phyloP scores from a whole-genome alignment of 2,888 invertebrate genomes.

The Drosophila yooni region DNA sequence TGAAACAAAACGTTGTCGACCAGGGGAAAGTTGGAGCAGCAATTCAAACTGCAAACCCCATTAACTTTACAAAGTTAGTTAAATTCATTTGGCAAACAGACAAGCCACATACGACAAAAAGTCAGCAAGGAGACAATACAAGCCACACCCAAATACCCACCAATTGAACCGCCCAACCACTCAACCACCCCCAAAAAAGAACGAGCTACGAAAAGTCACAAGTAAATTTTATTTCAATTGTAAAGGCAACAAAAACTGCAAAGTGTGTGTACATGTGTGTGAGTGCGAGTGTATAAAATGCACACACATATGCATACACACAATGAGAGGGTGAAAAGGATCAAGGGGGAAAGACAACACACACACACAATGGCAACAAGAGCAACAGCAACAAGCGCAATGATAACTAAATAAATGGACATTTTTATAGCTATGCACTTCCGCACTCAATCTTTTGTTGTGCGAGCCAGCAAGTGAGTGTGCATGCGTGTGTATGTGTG shows the following conservation, averaged over 20 bases:
- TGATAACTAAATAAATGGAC: slow-evolving; percentile 81
- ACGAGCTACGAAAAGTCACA: slow-evolving; percentile 76
- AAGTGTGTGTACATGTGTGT: slow-evolving; percentile 29
- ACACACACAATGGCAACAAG: slow-evolving; percentile 39
- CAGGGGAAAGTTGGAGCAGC: slow-evolving; percentile 41
- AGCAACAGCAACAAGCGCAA: slow-evolving; percentile 68
- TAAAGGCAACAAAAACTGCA: slow-evolving; percentile 72
- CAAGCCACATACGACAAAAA: slow-evolving; percentile 51
- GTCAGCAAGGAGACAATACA: slow-evolving; percentile 50
- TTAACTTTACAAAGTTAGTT: slow-evolving; percentile 81
- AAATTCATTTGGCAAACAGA: slow-evolving; percentile 80
- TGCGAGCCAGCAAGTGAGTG: slow-evolving; percentile 31
- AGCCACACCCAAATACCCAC: slow-evolving; percentile 16
- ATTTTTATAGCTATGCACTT: slow-evolving; percentile 81
- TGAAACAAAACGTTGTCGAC: slow-evolving; percentile 14
- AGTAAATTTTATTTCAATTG: slow-evolving; percentile 82
- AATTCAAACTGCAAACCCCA: slow-evolving; percentile 80
- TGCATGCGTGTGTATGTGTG: slow-evolving; percentile 33
- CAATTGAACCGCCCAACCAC: slow-evolving; percentile 29
- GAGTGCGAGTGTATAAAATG: slow-evolving; percentile 39
- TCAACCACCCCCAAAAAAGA: slow-evolving; percentile 44
- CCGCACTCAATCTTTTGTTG: slow-evolving; percentile 79
- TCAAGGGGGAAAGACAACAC: slow-evolving; percentile 7
- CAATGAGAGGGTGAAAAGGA: slow-evolving; percentile 1
- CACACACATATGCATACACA: slow-evolving; percentile 41